phyloP scores from a whole-genome alignment of 2,113 vertebrate species.

The Anolis sagrei region DNA sequence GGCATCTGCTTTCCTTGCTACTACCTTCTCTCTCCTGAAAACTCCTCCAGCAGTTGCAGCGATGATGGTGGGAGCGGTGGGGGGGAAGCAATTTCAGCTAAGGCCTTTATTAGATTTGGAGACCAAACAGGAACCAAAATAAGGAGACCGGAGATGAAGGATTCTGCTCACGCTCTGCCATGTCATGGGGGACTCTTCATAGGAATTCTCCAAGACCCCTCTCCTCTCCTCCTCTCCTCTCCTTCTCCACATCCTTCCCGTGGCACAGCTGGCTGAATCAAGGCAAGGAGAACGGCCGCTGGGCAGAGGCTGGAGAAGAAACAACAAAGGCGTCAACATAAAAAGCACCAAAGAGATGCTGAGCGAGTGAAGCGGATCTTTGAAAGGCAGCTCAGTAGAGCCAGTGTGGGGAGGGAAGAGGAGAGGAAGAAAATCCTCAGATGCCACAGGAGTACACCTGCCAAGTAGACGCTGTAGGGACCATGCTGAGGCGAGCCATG shows the following conservation, averaged over 20 bases:
- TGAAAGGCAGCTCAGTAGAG: slow-evolving; percentile 33
- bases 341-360: background rate
- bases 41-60: background rate
- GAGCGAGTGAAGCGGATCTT: background rate
- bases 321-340: slow-evolving; percentile 26
- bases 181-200: background rate
- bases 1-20: background rate
- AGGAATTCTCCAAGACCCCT: background rate
- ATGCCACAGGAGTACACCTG: background rate
- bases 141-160: background rate
- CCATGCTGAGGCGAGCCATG: rapidly evolving
- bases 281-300: rapidly evolving
- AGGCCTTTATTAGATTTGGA: background rate
- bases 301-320: slow-evolving; percentile 9
- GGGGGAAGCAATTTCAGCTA: background rate
- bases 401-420: background rate
- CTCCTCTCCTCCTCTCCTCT: too few species aligned
- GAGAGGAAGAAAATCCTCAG: too few species aligned
- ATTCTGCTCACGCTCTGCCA: background rate
- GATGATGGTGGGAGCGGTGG: too few species aligned
- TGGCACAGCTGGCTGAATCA: background rate
- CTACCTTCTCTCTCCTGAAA: background rate
- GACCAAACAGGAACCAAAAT: background rate
- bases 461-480: background rate
- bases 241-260: rapidly evolving